A percentile compares a stretch with the other conserved stretches of the same genome.
Evolutionary conservation across 2,888 invertebrate genomes (phyloP).

Genomic region (Drosophila differens): DNA sequence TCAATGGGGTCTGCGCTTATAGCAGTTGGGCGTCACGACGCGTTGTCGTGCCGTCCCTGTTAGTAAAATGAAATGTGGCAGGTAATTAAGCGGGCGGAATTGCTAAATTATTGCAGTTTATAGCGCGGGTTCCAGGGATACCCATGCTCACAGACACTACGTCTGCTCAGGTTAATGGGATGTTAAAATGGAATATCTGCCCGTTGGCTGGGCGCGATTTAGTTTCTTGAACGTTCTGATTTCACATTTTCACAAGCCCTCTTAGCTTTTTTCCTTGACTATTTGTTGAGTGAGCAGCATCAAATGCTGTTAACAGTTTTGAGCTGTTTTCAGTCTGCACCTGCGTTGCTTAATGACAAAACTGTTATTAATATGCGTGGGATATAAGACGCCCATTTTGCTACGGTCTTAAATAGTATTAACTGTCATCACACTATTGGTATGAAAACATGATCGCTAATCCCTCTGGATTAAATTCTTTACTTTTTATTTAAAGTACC

Average conservation of each 20-base stretch:
- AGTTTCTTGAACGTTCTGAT: slow-evolving; percentile 28
- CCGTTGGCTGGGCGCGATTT: slow-evolving; percentile 38
- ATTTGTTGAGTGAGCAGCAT: slow-evolving; percentile 32
- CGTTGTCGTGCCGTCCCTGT: slow-evolving; percentile 27
- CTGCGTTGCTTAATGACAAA: slow-evolving; percentile 70
- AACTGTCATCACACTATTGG: slow-evolving; percentile 2
- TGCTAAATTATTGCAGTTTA: slow-evolving; percentile 84
- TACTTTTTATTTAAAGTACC: background rate
- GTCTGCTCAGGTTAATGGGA: slow-evolving; percentile 82
- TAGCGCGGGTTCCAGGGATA: slow-evolving; percentile 31
- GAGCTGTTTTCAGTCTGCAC: slow-evolving; percentile 44
- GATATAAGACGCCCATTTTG: slow-evolving; percentile 59
- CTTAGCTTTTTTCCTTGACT: slow-evolving; percentile 30
- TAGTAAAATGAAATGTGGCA: slow-evolving; percentile 84
- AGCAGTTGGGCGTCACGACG: slow-evolving; percentile 11
- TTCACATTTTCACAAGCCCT: slow-evolving; percentile 13
- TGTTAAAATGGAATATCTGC: slow-evolving; percentile 82
- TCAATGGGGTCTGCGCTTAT: slow-evolving; percentile 18
- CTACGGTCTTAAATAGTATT: background rate
- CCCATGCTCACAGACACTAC: slow-evolving; percentile 35
- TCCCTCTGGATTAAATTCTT: background rate
- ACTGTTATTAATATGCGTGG: slow-evolving; percentile 80
- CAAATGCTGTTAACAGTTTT: slow-evolving; percentile 32
- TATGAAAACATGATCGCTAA: background rate
- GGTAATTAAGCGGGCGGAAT: slow-evolving; percentile 85